Evolutionary conservation across 2,888 invertebrate species (phyloP).

Genomic region (Microctonus hyperodae): DNA sequence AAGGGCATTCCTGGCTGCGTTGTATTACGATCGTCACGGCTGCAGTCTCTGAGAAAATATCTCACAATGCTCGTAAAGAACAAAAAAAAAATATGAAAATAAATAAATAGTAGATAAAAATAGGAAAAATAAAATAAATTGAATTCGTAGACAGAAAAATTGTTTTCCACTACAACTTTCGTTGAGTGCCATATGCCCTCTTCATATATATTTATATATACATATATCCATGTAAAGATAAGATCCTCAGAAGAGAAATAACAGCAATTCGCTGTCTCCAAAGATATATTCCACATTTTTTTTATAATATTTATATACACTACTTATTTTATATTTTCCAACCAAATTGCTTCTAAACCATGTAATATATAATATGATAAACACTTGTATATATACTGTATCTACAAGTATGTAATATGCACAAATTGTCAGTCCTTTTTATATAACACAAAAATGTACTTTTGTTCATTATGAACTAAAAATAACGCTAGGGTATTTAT

Average conservation of each 20-base stretch:
- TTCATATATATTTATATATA: neutral
- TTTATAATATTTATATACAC: neutral
- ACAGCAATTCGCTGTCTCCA: conserved; percentile 10
- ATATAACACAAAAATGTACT: neutral
- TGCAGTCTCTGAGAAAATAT: conserved; percentile 25
- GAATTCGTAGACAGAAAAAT: conserved; percentile 18
- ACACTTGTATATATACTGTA: neutral
- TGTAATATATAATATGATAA: neutral
- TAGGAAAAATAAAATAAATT: neutral
- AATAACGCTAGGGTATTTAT: neutral
- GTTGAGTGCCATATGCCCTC: neutral
- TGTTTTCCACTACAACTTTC: neutral
- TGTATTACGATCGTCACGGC: conserved; percentile 24
- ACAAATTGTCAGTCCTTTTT: neutral
- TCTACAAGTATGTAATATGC: neutral
- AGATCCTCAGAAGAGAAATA: neutral
- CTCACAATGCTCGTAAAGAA: conserved; percentile 22
- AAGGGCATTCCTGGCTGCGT: neutral
- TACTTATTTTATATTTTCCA: neutral
- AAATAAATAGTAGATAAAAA: neutral
- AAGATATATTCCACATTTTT: neutral
- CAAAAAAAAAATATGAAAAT: conserved; percentile 11
- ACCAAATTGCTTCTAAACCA: neutral
- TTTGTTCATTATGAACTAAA: neutral
- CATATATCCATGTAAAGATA: neutral